These are phyloP conservation scores for Aeoliscus strigatus DNA, from an alignment of 2,797 vertebrate genomes.

Conservation along the genomic window DNA sequence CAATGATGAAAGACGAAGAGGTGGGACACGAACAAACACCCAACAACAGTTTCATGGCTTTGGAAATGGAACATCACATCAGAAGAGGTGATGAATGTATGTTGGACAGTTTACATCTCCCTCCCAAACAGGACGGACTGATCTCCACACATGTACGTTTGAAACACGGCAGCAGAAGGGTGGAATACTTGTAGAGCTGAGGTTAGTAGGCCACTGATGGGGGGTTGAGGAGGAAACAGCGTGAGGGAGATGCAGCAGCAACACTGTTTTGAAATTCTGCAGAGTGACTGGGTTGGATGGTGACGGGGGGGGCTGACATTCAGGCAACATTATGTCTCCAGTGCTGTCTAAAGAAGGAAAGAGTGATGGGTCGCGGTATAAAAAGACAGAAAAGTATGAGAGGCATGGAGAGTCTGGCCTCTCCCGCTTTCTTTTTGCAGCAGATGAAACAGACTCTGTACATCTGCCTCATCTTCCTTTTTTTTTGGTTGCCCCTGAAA, in stretches of 20 bases:
- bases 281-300: conserved; percentile 51
- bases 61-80: too few relatives aligned
- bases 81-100: not conserved
- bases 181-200: conserved; percentile 7
- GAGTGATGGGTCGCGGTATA: conserved; percentile 65
- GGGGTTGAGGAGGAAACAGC: conserved; percentile 39
- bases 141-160: conserved; percentile 18
- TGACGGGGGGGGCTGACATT: conserved; percentile 57
- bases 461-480: conserved; percentile 77
- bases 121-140: conserved; percentile 3
- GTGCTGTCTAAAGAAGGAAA: conserved; percentile 71
- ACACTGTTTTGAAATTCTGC: conserved; percentile 51
- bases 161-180: conserved; percentile 12
- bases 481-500: conserved; percentile 72
- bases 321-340: conserved; percentile 72
- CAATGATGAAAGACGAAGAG: too few relatives aligned
- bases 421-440: conserved; percentile 65
- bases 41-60: too few relatives aligned
- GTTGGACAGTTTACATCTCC: conserved; percentile 4
- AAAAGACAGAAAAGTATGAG: conserved; percentile 67
- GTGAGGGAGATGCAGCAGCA: conserved; percentile 36
- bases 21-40: too few relatives aligned
- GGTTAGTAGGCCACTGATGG: conserved; percentile 55
- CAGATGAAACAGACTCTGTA: conserved; percentile 75
- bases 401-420: conserved; percentile 65